Conservation (phyloP, 2,113 vertebrate genomes). For the Elephantulus edwardii region DNA sequence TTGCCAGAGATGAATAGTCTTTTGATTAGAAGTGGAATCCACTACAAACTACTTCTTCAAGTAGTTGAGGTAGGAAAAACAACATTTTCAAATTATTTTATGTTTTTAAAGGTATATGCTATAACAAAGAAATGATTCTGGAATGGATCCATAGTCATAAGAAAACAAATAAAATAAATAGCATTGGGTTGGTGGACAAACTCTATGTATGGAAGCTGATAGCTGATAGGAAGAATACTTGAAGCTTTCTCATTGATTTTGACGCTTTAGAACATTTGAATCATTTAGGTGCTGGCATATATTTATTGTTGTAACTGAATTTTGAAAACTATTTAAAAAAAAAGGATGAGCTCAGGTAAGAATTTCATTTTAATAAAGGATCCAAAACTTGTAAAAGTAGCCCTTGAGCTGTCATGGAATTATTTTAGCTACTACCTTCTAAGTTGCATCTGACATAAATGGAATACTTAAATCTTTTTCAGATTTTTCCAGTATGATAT, state of each 20-base stretch:
- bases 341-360: neutral
- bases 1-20: too few relatives aligned
- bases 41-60: too few relatives aligned
- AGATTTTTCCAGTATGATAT: too few relatives aligned
- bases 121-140: neutral
- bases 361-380: too few relatives aligned
- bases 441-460: too few relatives aligned
- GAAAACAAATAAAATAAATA: neutral
- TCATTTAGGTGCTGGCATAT: neutral
- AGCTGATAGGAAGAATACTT: neutral
- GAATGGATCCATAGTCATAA: neutral
- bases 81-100: neutral
- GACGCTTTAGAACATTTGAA: neutral
- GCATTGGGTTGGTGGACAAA: neutral
- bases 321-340: neutral
- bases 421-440: too few relatives aligned
- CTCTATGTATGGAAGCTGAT: neutral
- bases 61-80: neutral
- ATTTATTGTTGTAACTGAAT: neutral
- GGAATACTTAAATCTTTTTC: too few relatives aligned
- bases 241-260: too few relatives aligned
- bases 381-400: too few relatives aligned
- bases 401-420: too few relatives aligned
- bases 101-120: neutral
- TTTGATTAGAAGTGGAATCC: too few relatives aligned